Percentiles rank a stretch among this genome's conserved stretches.
These are phyloP conservation scores for Hydropsyche betteni DNA, from an alignment of 2,888 invertebrate species.

Conservation along the genomic window DNA sequence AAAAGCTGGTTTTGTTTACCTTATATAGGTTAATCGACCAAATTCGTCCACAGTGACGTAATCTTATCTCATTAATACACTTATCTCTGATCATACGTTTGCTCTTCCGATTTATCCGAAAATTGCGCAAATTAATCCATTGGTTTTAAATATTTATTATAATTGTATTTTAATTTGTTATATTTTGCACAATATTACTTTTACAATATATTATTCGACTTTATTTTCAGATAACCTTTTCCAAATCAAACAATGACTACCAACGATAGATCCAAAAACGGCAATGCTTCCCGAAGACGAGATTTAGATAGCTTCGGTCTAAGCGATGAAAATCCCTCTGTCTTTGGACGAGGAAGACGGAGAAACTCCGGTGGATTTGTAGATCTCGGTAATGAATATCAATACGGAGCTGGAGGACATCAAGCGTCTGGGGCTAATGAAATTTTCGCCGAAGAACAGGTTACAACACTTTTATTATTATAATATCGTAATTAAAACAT, in stretches of 20 bases:
- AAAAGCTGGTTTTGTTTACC: neutral
- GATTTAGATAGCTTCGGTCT: conserved; percentile 56
- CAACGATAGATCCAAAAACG: neutral
- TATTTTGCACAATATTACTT: too few relatives aligned
- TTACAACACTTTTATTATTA: conserved; percentile 56
- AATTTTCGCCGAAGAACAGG: conserved; percentile 91
- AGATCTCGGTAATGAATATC: conserved; percentile 78
- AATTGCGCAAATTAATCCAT: too few relatives aligned
- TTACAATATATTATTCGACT: too few relatives aligned
- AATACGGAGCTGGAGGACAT: conserved; percentile 82
- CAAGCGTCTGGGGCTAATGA: conserved; percentile 89
- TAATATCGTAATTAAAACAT: conserved; percentile 12
- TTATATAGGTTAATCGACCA: neutral
- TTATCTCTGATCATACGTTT: too few relatives aligned
- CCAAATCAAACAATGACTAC: neutral
- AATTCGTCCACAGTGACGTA: conserved; percentile 4
- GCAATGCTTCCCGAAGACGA: conserved; percentile 38
- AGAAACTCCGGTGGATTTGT: conserved; percentile 79
- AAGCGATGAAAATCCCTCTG: conserved; percentile 58
- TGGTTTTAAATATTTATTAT: too few relatives aligned
- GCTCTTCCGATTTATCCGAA: too few relatives aligned
- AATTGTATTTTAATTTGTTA: too few relatives aligned
- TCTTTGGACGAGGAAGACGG: conserved; percentile 65
- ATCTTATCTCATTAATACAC: neutral
- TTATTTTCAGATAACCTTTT: neutral